phyloP scores from a whole-genome alignment of 2,888 invertebrate genomes.

The Argyresthia albistria region DNA sequence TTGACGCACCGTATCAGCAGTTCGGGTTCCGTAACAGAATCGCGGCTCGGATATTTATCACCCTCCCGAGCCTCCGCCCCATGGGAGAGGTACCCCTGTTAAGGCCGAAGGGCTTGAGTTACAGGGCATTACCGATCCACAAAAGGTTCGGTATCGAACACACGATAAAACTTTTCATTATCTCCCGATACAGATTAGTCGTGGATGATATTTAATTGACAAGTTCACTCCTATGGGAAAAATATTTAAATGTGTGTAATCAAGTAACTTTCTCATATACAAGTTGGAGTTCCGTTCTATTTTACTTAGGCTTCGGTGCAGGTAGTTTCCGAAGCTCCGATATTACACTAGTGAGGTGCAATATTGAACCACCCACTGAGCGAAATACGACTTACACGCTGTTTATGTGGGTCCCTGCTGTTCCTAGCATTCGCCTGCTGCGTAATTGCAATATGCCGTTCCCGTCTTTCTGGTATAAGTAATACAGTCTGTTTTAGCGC shows the following conservation, averaged over 20 bases:
- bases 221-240: too few relatives aligned
- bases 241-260: too few relatives aligned
- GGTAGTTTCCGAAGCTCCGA: not conserved
- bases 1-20: not conserved
- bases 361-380: not conserved
- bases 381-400: slow-evolving; percentile 7
- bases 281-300: too few relatives aligned
- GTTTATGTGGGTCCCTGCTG: slow-evolving; percentile 11
- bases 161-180: too few relatives aligned
- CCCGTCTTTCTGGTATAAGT: too few relatives aligned
- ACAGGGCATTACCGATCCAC: not conserved
- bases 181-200: too few relatives aligned
- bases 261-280: too few relatives aligned
- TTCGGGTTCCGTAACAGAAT: not conserved
- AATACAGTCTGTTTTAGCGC: too few relatives aligned
- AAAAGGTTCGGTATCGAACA: too few relatives aligned
- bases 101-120: slow-evolving; percentile 1
- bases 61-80: not conserved
- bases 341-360: not conserved
- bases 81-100: not conserved
- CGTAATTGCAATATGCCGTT: too few relatives aligned
- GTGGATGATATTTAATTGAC: too few relatives aligned
- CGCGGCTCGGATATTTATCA: not conserved
- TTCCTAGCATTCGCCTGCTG: not conserved
- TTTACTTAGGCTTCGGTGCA: not conserved